phyloP scores from a whole-genome alignment of 2,888 invertebrate genomes.

The Chironomus tentans region DNA sequence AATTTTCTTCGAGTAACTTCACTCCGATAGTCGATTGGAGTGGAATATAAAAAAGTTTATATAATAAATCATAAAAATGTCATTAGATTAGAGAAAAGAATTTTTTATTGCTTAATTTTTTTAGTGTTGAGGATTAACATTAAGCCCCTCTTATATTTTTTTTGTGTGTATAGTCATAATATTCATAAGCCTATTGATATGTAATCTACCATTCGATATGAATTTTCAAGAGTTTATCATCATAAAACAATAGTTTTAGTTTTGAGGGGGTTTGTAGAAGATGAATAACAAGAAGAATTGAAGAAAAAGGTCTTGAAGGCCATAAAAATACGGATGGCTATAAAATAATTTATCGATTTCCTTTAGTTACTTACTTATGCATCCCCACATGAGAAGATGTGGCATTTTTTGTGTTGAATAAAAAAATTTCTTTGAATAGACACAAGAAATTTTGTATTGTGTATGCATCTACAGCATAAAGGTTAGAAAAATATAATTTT shows the following conservation, averaged over 20 bases:
- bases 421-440: too few species aligned
- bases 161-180: too few species aligned
- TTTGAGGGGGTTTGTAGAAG: background rate
- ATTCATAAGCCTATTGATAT: too few species aligned
- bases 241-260: background rate
- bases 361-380: background rate
- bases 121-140: background rate
- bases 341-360: slow-evolving; percentile 10
- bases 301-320: background rate
- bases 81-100: background rate
- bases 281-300: background rate
- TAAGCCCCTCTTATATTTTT: background rate
- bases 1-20: too few species aligned
- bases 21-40: too few species aligned
- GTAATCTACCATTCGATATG: background rate
- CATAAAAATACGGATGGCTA: background rate
- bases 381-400: background rate
- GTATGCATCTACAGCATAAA: background rate
- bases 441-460: too few species aligned
- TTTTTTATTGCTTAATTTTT: background rate
- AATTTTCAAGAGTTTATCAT: background rate
- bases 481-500: background rate
- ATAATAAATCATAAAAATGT: background rate
- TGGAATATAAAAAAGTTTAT: background rate
- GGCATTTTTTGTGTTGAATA: too few species aligned